These are phyloP conservation scores for Campoplex nolae DNA, from an alignment of 2,888 invertebrate species.

Conservation along the genomic window DNA sequence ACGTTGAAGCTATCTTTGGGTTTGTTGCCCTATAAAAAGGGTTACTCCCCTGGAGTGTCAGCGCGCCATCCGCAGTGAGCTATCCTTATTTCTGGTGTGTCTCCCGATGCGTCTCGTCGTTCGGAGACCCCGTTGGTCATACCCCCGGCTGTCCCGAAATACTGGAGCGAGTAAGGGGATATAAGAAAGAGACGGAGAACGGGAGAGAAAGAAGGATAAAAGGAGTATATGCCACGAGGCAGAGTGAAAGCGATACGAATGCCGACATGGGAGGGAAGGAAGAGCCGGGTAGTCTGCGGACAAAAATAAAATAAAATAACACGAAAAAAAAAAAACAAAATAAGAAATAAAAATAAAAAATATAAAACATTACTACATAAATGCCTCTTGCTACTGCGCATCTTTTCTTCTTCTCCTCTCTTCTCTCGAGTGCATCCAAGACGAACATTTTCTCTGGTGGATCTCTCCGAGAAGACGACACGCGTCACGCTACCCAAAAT, in stretches of 20 bases:
- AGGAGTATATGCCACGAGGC: slow-evolving; percentile 9
- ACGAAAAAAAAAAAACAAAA: slow-evolving; percentile 13
- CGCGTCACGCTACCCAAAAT: slow-evolving; percentile 62
- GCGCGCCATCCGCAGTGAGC: slow-evolving; percentile 42
- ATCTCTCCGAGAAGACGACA: slow-evolving; percentile 59
- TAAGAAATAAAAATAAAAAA: slow-evolving; percentile 21
- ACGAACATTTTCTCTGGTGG: slow-evolving; percentile 49
- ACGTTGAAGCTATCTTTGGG: slow-evolving; percentile 33
- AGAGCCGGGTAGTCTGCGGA: slow-evolving; percentile 35
- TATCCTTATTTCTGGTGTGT: slow-evolving; percentile 59
- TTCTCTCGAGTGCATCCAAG: slow-evolving; percentile 35
- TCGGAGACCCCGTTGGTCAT: slow-evolving; percentile 60
- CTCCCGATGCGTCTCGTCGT: slow-evolving; percentile 62
- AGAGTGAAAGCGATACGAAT: slow-evolving; percentile 23
- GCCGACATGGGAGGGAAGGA: slow-evolving; percentile 22
- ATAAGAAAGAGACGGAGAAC: slow-evolving; percentile 25
- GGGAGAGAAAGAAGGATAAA: neutral
- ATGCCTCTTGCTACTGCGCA: slow-evolving; percentile 45
- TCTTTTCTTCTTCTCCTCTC: slow-evolving; percentile 29
- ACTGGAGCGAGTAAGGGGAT: slow-evolving; percentile 30
- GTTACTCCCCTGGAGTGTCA: slow-evolving; percentile 54
- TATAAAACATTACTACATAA: slow-evolving; percentile 38
- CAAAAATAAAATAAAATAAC: slow-evolving; percentile 21
- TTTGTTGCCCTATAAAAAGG: slow-evolving; percentile 45
- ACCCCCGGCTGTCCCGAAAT: slow-evolving; percentile 50